Evolutionary conservation across 2,888 invertebrate species (phyloP).

Genomic region (Neoaliturus tenellus): DNA sequence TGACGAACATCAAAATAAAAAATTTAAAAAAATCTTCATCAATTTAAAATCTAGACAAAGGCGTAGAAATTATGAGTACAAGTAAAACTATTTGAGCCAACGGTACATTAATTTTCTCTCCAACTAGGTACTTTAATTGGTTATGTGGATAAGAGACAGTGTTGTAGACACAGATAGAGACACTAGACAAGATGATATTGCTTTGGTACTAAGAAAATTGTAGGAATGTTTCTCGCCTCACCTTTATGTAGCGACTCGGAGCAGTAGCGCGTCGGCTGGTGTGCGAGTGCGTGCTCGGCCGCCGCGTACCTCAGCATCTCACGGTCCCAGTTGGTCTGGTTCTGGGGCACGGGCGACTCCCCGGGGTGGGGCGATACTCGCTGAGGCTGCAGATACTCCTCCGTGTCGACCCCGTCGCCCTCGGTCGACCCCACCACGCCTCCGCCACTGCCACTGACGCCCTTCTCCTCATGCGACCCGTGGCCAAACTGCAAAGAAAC

Average conservation of each 20-base stretch:
- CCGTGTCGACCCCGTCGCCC: constrained; percentile 80
- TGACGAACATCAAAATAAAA: no score
- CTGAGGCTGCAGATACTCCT: constrained; percentile 94
- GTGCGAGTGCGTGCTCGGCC: constrained; percentile 68
- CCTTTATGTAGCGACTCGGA: constrained; percentile 64
- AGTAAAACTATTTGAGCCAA: no score
- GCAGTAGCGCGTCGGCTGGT: constrained; percentile 64
- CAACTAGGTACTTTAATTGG: no score
- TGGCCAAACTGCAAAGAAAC: not conserved
- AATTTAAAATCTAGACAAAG: no score
- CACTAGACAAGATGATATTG: no score
- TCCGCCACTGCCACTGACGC: constrained; percentile 73
- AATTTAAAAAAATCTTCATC: no score
- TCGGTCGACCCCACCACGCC: constrained; percentile 15
- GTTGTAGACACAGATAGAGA: no score
- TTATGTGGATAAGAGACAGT: no score
- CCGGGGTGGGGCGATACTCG: constrained; percentile 76
- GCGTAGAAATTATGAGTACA: no score
- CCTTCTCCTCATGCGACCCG: constrained; percentile 65
- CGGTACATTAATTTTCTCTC: no score
- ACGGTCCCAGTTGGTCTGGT: constrained; percentile 80
- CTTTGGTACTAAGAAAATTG: no score
- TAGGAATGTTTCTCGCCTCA: constrained; percentile 31
- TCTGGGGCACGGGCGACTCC: constrained; percentile 78
- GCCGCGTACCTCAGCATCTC: constrained; percentile 79